Evolutionary conservation across 2,888 invertebrate species (phyloP).

Genomic region (Andrena camellia): DNA sequence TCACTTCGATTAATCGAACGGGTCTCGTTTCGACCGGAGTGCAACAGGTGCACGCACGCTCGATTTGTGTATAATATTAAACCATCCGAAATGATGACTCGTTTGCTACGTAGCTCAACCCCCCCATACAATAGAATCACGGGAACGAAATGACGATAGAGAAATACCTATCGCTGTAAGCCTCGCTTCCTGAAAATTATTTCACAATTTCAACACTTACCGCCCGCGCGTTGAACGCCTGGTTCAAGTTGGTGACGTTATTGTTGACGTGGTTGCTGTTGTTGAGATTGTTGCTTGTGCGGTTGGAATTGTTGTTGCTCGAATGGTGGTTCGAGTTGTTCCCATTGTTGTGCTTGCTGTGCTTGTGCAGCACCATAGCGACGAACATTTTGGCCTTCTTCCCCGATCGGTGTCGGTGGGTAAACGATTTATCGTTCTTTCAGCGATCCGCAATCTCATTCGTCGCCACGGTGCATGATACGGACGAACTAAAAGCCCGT

Average conservation of each 20-base stretch:
- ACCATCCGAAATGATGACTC: constrained; percentile 30
- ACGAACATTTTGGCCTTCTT: constrained; percentile 79
- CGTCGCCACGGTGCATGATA: constrained; percentile 59
- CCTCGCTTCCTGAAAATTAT: neutral
- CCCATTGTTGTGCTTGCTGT: constrained; percentile 79
- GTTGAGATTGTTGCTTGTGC: constrained; percentile 69
- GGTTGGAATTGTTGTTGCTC: constrained; percentile 75
- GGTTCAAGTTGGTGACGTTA: constrained; percentile 78
- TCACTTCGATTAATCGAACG: constrained; percentile 63
- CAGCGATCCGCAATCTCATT: constrained; percentile 58
- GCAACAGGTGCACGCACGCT: constrained; percentile 62
- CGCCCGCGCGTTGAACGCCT: constrained; percentile 76
- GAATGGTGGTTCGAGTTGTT: constrained; percentile 75
- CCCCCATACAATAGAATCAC: neutral
- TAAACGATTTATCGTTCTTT: constrained; percentile 52
- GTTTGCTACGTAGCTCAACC: neutral
- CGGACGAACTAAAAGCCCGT: constrained; percentile 50
- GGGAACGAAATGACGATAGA: neutral
- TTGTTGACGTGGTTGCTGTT: constrained; percentile 82
- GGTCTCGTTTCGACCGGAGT: constrained; percentile 44
- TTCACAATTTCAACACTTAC: constrained; percentile 75
- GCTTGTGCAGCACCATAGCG: constrained; percentile 84
- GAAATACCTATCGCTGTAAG: neutral
- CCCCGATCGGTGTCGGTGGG: constrained; percentile 47
- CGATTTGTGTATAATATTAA: constrained; percentile 36